These are phyloP conservation scores for Meloe dianella DNA, from an alignment of 2,888 invertebrate species.

Conservation along the genomic window DNA sequence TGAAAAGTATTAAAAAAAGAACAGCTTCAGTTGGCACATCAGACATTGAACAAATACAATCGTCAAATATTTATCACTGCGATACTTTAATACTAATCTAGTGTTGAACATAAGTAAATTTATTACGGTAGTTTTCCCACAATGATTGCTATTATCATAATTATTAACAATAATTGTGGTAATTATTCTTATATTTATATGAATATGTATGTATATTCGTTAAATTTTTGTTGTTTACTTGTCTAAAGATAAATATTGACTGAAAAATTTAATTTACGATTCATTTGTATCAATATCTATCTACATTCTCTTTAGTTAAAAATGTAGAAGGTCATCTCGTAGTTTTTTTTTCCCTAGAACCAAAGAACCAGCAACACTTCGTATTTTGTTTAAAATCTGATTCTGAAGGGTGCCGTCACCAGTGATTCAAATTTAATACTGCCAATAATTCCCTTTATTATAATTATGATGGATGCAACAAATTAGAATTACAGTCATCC, in stretches of 20 bases:
- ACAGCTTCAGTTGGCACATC: constrained; percentile 26
- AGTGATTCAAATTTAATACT: no score
- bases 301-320: neutral
- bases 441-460: no score
- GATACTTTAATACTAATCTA: neutral
- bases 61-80: neutral
- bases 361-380: no score
- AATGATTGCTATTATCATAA: neutral
- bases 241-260: neutral
- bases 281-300: neutral
- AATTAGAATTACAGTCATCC: no score
- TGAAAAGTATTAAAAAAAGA: constrained; percentile 37
- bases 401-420: no score
- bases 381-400: no score
- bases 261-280: neutral
- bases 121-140: neutral
- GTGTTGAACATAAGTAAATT: neutral
- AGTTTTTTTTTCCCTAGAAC: neutral
- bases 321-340: neutral
- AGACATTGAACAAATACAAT: constrained; percentile 10
- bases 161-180: neutral
- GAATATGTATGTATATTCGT: neutral
- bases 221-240: neutral
- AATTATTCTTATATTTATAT: no score
- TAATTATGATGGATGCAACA: no score